Evolutionary conservation across 2,113 vertebrate species (phyloP).

Genomic region (Paratilapia polleni): DNA sequence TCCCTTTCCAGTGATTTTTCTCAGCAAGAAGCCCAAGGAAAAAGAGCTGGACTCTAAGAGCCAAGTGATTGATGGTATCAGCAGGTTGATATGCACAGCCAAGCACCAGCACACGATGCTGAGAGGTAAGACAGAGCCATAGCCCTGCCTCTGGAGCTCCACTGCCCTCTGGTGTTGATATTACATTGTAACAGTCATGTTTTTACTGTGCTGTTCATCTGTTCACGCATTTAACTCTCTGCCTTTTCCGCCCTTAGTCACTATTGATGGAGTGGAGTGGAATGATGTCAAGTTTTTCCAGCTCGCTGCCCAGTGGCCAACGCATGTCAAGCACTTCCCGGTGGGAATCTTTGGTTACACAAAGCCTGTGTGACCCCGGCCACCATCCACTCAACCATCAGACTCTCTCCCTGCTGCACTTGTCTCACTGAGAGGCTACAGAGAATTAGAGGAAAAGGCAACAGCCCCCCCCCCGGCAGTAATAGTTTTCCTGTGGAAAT

Average conservation of each 20-base stretch:
- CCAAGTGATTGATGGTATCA: constrained; percentile 92
- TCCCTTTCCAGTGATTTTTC: constrained; percentile 85
- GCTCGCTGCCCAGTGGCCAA: constrained; percentile 91
- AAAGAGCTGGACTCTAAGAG: constrained; percentile 91
- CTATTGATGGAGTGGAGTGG: constrained; percentile 90
- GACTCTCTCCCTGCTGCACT: constrained; percentile 64
- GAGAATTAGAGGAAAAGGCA: constrained; percentile 46
- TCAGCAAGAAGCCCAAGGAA: constrained; percentile 92
- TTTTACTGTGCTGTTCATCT: neutral
- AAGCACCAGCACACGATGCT: constrained; percentile 94
- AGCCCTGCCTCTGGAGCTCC: neutral
- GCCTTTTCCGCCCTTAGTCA: constrained; percentile 72
- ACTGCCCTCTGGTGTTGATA: constrained; percentile 58
- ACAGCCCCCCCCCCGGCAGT: constrained; percentile 32
- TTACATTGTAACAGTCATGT: neutral
- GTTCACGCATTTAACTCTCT: neutral
- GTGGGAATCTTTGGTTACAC: constrained; percentile 90
- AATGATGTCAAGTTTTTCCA: constrained; percentile 94
- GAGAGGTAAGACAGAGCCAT: constrained; percentile 76
- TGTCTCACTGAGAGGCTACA: constrained; percentile 52
- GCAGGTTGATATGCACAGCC: constrained; percentile 91
- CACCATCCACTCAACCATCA: constrained; percentile 13
- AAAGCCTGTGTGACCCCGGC: constrained; percentile 76
- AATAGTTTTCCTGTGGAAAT: constrained; percentile 83
- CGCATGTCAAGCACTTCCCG: constrained; percentile 90